Conservation (phyloP, 2,888 invertebrate species). For the Eupithecia inturbata region DNA sequence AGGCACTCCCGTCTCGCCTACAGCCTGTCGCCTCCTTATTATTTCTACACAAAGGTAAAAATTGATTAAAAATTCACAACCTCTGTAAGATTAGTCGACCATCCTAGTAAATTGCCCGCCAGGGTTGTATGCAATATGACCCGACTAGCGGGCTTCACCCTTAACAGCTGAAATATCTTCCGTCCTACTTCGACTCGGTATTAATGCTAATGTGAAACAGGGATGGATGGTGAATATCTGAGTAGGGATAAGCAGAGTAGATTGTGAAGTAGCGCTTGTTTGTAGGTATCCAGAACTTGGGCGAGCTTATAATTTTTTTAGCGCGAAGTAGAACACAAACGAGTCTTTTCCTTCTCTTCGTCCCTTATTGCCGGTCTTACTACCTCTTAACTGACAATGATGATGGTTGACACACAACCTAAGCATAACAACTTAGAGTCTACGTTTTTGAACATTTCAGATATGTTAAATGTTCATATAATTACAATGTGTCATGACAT, state of each 20-base stretch:
- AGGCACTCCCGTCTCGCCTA: no score
- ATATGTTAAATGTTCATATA: no score
- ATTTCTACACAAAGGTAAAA: slow-evolving; percentile 1
- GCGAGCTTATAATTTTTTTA: background rate
- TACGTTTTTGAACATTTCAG: no score
- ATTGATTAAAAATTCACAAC: background rate
- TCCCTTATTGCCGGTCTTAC: no score
- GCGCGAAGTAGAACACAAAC: background rate
- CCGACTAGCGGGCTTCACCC: slow-evolving; percentile 28
- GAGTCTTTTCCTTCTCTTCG: background rate
- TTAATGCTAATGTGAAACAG: slow-evolving; percentile 25
- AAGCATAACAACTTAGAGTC: no score
- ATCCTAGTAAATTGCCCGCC: slow-evolving; percentile 34
- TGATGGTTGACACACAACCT: no score
- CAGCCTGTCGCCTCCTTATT: no score
- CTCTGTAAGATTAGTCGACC: background rate
- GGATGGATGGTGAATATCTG: slow-evolving; percentile 24
- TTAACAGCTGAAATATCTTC: slow-evolving; percentile 23
- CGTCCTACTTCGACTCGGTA: slow-evolving; percentile 16
- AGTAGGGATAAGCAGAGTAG: slow-evolving; percentile 12
- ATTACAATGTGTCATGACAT: no score
- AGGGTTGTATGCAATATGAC: slow-evolving; percentile 37
- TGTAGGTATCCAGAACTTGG: background rate
- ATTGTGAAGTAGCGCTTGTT: background rate
- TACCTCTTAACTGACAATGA: no score